A percentile compares a stretch with the other conserved stretches of the same genome.
Evolutionary conservation across 2,888 invertebrate species (phyloP).

Genomic region (Idaea straminata): DNA sequence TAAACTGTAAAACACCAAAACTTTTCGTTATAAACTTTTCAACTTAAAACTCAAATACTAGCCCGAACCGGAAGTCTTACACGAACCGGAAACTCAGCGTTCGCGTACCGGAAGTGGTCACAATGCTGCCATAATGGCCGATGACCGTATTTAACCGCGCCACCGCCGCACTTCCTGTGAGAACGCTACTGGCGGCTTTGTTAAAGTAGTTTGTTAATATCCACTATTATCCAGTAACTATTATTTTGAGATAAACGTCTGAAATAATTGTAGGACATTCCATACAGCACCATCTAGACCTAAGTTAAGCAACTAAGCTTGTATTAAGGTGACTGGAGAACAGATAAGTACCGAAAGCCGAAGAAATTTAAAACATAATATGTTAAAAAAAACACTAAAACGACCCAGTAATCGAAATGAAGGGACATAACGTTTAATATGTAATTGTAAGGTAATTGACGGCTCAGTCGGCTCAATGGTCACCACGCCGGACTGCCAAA

Average conservation of each 20-base stretch:
- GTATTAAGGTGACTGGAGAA: too few species aligned
- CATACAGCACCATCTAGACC: too few species aligned
- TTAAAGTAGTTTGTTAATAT: background rate
- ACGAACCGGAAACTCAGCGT: slow-evolving; percentile 26
- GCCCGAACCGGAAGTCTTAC: slow-evolving; percentile 33
- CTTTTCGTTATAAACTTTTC: background rate
- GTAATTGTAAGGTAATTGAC: too few species aligned
- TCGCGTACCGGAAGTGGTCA: slow-evolving; percentile 35
- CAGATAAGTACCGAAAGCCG: too few species aligned
- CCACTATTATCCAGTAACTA: background rate
- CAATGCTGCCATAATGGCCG: slow-evolving; percentile 5
- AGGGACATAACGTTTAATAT: too few species aligned
- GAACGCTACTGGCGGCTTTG: background rate
- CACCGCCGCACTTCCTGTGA: slow-evolving; percentile 3
- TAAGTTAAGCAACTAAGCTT: too few species aligned
- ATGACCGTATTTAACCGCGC: background rate
- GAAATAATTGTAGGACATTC: too few species aligned
- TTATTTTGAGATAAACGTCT: background rate
- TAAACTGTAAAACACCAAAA: background rate
- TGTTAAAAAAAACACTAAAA: too few species aligned
- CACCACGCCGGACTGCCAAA: too few species aligned
- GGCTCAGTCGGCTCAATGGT: too few species aligned
- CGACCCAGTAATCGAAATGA: too few species aligned
- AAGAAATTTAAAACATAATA: too few species aligned
- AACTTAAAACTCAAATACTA: background rate